phyloP scores from a whole-genome alignment of 2,113 vertebrate species.

The Mugil cephalus region DNA sequence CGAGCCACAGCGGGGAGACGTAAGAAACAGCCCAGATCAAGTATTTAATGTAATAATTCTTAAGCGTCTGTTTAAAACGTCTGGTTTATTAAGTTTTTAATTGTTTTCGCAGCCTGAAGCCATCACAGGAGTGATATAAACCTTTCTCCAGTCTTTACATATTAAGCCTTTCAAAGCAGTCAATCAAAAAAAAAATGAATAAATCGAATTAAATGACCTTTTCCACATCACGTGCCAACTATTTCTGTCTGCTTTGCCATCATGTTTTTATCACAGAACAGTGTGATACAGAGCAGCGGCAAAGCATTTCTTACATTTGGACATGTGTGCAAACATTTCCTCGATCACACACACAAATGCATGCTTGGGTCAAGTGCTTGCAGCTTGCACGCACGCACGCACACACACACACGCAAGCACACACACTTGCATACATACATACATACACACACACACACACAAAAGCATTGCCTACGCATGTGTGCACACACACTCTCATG shows the following conservation, averaged over 20 bases:
- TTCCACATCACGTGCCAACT: neutral
- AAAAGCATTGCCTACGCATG: slow-evolving; percentile 18
- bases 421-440: slow-evolving; percentile 18
- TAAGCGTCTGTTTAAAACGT: slow-evolving; percentile 5
- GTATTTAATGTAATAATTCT: slow-evolving; percentile 15
- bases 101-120: slow-evolving; percentile 11
- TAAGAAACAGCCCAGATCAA: slow-evolving; percentile 32
- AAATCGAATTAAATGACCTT: neutral
- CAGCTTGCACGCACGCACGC: slow-evolving; percentile 7
- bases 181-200: slow-evolving; percentile 1
- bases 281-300: neutral
- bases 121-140: neutral
- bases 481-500: slow-evolving; percentile 12
- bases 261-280: neutral
- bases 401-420: neutral
- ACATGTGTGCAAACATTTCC: slow-evolving; percentile 26
- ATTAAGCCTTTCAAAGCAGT: neutral
- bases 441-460: slow-evolving; percentile 19
- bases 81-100: slow-evolving; percentile 2
- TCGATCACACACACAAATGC: slow-evolving; percentile 23
- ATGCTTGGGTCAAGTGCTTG: slow-evolving; percentile 28
- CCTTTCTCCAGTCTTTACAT: neutral
- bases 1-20: slow-evolving; percentile 30
- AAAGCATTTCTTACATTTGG: slow-evolving; percentile 21
- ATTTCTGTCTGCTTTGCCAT: neutral